phyloP scores from a whole-genome alignment of 2,888 invertebrate species.

The Halictus quadricinctus region DNA sequence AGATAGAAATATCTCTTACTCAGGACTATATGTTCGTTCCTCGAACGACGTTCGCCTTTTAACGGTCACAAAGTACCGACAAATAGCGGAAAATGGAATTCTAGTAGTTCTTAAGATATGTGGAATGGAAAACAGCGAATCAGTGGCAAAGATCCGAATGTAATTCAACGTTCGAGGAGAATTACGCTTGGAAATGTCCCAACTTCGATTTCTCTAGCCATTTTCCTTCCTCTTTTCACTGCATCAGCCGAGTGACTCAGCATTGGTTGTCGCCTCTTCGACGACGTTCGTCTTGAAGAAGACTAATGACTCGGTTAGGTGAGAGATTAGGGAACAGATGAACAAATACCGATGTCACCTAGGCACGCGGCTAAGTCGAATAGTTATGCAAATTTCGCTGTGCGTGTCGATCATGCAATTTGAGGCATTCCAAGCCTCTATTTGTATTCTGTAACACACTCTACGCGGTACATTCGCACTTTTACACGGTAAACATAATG shows the following conservation, averaged over 20 bases:
- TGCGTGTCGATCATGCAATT: constrained; percentile 39
- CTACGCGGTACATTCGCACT: background rate
- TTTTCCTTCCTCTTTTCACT: constrained; percentile 38
- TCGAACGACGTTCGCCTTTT: no score
- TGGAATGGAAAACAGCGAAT: constrained; percentile 18
- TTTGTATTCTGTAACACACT: constrained; percentile 24
- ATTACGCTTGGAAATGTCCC: constrained; percentile 61
- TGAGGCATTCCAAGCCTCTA: constrained; percentile 18
- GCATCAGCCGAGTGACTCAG: constrained; percentile 64
- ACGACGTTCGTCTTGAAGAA: constrained; percentile 49
- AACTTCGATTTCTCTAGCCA: constrained; percentile 47
- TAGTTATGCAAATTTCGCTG: constrained; percentile 61
- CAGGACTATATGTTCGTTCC: constrained; percentile 1
- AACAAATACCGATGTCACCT: constrained; percentile 59
- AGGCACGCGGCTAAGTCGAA: constrained; percentile 41
- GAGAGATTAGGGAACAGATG: constrained; percentile 59
- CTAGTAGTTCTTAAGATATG: background rate
- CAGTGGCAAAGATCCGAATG: constrained; percentile 43
- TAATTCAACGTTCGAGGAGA: constrained; percentile 46
- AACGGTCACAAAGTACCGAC: background rate
- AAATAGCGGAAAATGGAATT: constrained; percentile 18
- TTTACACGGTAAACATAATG: background rate
- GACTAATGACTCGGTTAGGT: constrained; percentile 63
- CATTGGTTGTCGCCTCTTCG: constrained; percentile 49
- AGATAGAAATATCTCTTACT: background rate